Conservation (phyloP, 2,888 invertebrate species). For the Coelogynopora nodosa region DNA sequence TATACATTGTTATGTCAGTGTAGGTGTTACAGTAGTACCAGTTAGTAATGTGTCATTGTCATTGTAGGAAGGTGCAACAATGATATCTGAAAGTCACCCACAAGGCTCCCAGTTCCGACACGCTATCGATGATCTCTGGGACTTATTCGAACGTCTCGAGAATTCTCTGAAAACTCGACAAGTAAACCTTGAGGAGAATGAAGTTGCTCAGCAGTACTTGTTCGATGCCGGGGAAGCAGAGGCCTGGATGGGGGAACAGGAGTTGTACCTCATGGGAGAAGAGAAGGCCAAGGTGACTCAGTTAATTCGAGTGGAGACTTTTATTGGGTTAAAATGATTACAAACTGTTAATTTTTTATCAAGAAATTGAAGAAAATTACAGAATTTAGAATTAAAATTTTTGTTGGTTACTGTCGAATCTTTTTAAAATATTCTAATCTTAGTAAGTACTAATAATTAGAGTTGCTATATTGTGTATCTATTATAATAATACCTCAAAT, state of each 20-base stretch:
- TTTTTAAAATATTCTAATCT: too few species aligned
- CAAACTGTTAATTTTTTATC: too few species aligned
- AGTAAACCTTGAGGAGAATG: constrained; percentile 77
- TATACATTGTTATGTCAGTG: too few species aligned
- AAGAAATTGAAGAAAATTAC: too few species aligned
- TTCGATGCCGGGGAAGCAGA: constrained; percentile 99
- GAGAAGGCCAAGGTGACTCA: constrained; percentile 40
- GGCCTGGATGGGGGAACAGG: constrained; percentile 99
- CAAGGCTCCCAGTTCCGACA: constrained; percentile 81
- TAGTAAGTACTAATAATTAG: too few species aligned
- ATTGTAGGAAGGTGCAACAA: constrained; percentile 49
- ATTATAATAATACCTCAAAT: too few species aligned
- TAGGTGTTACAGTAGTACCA: too few species aligned
- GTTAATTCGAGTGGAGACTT: too few species aligned
- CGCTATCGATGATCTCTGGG: constrained; percentile 80
- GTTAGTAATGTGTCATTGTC: constrained; percentile 2
- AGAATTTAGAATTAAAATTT: too few species aligned
- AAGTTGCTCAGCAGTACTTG: constrained; percentile 88
- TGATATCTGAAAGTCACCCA: constrained; percentile 92
- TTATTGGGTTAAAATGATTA: too few species aligned
- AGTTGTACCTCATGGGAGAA: constrained; percentile 98
- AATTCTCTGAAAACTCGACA: constrained; percentile 84
- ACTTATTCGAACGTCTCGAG: constrained; percentile 89
- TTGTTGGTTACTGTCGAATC: too few species aligned
- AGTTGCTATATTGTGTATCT: too few species aligned